Base-by-base conservation (phyloP, 2,888 invertebrate genomes). In the Monochamus alternatus region DNA sequence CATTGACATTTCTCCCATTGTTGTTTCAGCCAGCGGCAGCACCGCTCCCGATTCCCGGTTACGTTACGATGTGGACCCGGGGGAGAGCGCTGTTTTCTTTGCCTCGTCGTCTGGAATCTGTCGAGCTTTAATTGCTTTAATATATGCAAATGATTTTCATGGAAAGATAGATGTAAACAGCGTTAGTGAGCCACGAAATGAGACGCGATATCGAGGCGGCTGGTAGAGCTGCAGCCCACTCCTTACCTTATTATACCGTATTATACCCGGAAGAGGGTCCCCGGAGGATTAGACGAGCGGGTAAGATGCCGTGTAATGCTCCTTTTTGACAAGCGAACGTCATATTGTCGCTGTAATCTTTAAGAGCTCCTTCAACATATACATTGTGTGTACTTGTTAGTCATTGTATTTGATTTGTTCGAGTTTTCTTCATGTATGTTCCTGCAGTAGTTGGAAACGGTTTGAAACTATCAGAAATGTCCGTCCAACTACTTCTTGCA, bases 101-200 rank as follows among this genome's bases (percentile, higher is more conserved):
- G 69, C 74, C 73, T 71, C 68, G 59, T 64, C 75, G 69, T 73
- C 76, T 74, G 70, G 75, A 78, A 80, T 76, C 78, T 78, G 79
- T 75, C 80, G 78, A 69, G 82, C 80, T 82, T 84, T 85, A 86
- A 87, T 87, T 87, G 85, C 83, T 83, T 86, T 85, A 86, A 86
- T 86, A 82, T 85, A 87, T 87, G 87, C 86, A 86, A 87, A 87
- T 86, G 83, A 85, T 86, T 86, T 86, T 85, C 85, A 85, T 86
- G 85, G 83, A 84, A 83, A 86, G 85, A 85, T 85, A 85, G 85
- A 86, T 86, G 86, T 86, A 87, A 86, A 86, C 86, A 86, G 83
- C 81, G 86, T 86, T 86, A 86, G 86, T 86, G 86, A 86, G 86
- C 86, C 87, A 85, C 85, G 86, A 86, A 87, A 86, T 87, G 84